Percentiles rank a stretch among this genome's conserved stretches.
phyloP scores from a whole-genome alignment of 2,113 vertebrate genomes.

The Oncorhynchus masou region DNA sequence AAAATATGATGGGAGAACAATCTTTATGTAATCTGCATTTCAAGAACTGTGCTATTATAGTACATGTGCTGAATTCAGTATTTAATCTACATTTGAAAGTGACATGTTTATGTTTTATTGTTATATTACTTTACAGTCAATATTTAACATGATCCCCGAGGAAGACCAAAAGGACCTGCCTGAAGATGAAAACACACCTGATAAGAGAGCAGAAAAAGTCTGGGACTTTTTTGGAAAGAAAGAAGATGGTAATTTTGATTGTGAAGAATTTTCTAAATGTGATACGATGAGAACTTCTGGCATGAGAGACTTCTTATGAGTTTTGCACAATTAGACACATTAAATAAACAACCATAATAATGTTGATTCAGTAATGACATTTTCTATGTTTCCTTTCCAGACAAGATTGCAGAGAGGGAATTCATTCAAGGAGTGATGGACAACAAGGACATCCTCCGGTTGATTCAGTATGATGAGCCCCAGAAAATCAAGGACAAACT shows the following conservation, averaged over 20 bases:
- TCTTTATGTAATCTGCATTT: not conserved
- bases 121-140: conserved; percentile 69
- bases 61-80: not conserved
- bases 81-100: not conserved
- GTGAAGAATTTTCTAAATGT: not conserved
- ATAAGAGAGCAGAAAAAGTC: conserved; percentile 84
- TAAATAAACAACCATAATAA: not conserved
- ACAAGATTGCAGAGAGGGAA: conserved; percentile 85
- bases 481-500: conserved; percentile 84
- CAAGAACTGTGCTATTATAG: not conserved
- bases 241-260: conserved; percentile 75
- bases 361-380: not conserved
- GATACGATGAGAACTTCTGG: not conserved
- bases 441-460: conserved; percentile 86
- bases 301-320: not conserved
- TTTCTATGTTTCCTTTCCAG: conserved; percentile 56
- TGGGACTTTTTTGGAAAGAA: conserved; percentile 87
- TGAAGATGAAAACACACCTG: conserved; percentile 83
- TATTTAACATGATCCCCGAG: conserved; percentile 87
- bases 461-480: conserved; percentile 88
- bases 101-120: not conserved
- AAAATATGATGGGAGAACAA: not conserved
- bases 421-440: conserved; percentile 87
- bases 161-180: conserved; percentile 78
- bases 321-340: not conserved